Evolutionary conservation across 2,113 vertebrate genomes (phyloP).

Genomic region (Tor tambroides): DNA sequence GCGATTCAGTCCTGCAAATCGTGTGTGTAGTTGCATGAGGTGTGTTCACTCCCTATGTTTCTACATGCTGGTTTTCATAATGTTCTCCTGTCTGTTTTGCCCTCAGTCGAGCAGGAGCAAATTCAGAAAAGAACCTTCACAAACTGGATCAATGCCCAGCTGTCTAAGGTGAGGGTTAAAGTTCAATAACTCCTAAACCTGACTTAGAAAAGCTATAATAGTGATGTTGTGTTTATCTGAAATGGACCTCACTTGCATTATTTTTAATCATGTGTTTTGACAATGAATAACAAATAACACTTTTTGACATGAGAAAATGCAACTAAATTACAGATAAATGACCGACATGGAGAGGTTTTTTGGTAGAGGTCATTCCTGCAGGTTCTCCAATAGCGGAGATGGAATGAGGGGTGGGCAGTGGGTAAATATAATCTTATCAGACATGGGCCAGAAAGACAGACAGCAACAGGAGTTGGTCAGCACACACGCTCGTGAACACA

Average conservation of each 20-base stretch:
- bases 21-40: neutral
- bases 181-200: neutral
- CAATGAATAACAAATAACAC: no score
- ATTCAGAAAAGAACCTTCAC: slow-evolving; percentile 97
- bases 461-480: slow-evolving; percentile 68
- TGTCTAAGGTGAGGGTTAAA: slow-evolving; percentile 85
- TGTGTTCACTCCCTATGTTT: neutral
- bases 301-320: neutral
- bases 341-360: neutral
- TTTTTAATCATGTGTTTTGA: neutral
- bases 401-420: slow-evolving; percentile 23
- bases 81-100: slow-evolving; percentile 35
- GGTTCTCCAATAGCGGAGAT: slow-evolving; percentile 43
- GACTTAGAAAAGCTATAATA: neutral
- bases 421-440: slow-evolving; percentile 70
- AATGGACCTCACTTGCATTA: neutral
- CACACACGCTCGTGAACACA: neutral
- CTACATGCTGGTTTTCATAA: neutral
- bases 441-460: slow-evolving; percentile 67
- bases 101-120: slow-evolving; percentile 87
- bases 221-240: neutral
- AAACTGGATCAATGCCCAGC: slow-evolving; percentile 93
- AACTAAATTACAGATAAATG: neutral
- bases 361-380: slow-evolving; percentile 60
- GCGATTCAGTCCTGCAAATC: neutral